Evolutionary conservation across 1,140 invertebrate genomes (phyloP).

Genomic region (Pinna nobilis): DNA sequence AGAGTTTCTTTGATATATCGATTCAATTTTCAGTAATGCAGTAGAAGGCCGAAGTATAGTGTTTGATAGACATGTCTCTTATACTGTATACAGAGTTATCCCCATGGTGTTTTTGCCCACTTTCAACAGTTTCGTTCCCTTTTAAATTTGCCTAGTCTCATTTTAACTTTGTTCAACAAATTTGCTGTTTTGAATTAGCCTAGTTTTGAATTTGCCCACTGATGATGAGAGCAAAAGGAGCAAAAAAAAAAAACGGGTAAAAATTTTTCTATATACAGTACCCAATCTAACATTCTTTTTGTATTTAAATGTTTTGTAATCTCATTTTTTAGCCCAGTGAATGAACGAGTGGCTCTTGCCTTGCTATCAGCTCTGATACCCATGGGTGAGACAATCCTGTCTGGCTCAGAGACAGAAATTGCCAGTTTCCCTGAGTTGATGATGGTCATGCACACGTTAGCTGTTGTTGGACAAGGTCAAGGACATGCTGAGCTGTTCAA

Average conservation of each 20-base stretch:
- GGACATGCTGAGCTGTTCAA: conserved; percentile 88
- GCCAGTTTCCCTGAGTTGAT: conserved; percentile 88
- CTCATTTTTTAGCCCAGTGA: conserved; percentile 73
- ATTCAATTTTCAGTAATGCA: no score
- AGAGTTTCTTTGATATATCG: no score
- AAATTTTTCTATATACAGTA: neutral
- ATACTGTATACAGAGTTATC: no score
- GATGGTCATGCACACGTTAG: conserved; percentile 86
- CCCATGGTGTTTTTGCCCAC: no score
- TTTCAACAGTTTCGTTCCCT: no score
- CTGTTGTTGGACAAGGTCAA: conserved; percentile 84
- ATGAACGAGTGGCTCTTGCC: conserved; percentile 82
- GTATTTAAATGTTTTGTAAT: neutral
- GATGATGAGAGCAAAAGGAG: neutral
- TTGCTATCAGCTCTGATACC: conserved; percentile 86
- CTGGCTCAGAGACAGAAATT: conserved; percentile 80
- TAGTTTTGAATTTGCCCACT: neutral
- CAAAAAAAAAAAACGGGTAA: neutral
- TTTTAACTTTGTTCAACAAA: no score
- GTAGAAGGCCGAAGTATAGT: no score
- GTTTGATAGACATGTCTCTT: no score
- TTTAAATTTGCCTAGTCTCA: no score
- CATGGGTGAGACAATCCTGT: conserved; percentile 81
- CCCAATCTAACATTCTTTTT: neutral
- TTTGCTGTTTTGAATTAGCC: no score